Evolutionary conservation across 2,888 invertebrate genomes (phyloP), one percentile per base, ranked within the genome.

Genomic region (Microplitis manilae): DNA sequence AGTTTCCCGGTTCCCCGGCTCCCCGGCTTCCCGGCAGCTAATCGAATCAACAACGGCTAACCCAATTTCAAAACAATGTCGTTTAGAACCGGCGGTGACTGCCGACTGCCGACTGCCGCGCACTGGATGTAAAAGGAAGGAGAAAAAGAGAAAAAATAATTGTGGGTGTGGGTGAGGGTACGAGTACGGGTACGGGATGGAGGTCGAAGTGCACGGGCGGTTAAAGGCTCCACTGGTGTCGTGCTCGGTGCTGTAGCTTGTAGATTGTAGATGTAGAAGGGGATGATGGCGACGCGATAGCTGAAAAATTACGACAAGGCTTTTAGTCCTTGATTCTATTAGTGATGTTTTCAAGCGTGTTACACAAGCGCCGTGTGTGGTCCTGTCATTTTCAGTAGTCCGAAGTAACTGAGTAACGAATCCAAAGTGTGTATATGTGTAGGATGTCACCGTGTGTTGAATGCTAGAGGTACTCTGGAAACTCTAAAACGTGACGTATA

Each of bases 291-390:
- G 62, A 50, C 20, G 20, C 62, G 62, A 65, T 65, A 79, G 77
- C 80, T 80, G 80, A 83, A 87, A 87, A 86, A 86, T 85, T 87
- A 86, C 85, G 86, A n/a, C 85, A 84, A 84, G 84, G 86, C 87
- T 87, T 87, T 87, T 87, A 87, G 86, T 82, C 80, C 77, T 83
- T 86, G 84, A 87, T 85, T 85, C 84, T 83, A 86, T 87, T 87
- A 86, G 83, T 82, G 80, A 84, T 84, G 85, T 85, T 85, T 85
- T 84, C 81, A 81, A 86, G 85, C 85, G 83, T 83, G 84, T 86
- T 85, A 85, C 84, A 84, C 83, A 82, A 50, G 39, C 82, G 76
- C 83, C 81, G 81, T 82, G 85, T 86, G 85, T 84, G 85, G 84
- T 65, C 84, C 84, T 85, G 85, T 85, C 84, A 85, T 84, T 86